phyloP scores from a whole-genome alignment of 2,888 invertebrate species.

The Trimorus sp. region DNA sequence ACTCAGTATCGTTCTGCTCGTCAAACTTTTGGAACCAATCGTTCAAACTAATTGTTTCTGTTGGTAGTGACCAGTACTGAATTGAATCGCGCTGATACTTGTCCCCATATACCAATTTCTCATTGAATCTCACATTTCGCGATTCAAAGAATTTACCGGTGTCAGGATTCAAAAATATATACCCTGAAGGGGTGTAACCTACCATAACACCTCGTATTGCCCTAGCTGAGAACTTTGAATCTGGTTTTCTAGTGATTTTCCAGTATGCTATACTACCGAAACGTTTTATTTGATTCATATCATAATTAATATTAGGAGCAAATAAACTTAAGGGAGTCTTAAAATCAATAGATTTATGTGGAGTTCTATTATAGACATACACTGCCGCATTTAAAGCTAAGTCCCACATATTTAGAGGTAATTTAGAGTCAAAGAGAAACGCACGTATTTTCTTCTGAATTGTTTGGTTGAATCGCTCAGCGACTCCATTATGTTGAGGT shows the following conservation, averaged over 20 bases:
- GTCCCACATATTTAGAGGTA: constrained; percentile 63
- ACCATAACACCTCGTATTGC: constrained; percentile 57
- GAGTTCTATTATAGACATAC: constrained; percentile 66
- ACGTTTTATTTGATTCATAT: constrained; percentile 55
- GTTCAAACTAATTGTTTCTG: constrained; percentile 41
- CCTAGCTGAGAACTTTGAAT: constrained; percentile 54
- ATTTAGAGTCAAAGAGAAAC: constrained; percentile 51
- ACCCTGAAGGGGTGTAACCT: constrained; percentile 53
- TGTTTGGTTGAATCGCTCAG: constrained; percentile 59
- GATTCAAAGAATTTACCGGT: constrained; percentile 62
- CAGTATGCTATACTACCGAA: constrained; percentile 62
- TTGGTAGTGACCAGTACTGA: constrained; percentile 29
- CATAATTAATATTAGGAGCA: constrained; percentile 44
- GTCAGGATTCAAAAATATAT: constrained; percentile 61
- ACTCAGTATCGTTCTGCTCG: constrained; percentile 10
- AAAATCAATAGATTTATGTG: constrained; percentile 55
- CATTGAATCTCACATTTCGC: constrained; percentile 67
- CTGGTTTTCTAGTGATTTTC: constrained; percentile 50
- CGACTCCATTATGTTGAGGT: constrained; percentile 7
- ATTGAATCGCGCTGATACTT: constrained; percentile 47
- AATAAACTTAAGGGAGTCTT: constrained; percentile 50
- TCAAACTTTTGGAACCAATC: constrained; percentile 31
- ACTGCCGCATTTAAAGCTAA: constrained; percentile 63
- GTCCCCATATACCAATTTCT: constrained; percentile 68
- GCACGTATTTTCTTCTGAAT: constrained; percentile 51